Evolutionary conservation across 2,888 invertebrate genomes (phyloP).

Genomic region (Trisateles emortualis): DNA sequence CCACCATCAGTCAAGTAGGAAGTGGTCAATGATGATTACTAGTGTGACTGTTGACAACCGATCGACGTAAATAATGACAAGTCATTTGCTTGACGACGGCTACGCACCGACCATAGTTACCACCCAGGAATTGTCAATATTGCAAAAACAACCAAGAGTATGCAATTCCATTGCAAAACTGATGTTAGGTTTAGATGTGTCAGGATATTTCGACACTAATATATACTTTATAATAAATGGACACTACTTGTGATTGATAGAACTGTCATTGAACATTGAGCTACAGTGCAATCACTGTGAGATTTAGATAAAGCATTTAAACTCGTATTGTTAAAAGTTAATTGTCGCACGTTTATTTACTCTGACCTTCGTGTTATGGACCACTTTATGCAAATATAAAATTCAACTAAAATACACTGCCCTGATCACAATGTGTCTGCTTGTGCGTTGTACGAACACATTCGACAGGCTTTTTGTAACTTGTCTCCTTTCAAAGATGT

Average conservation of each 20-base stretch:
- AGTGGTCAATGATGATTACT: constrained; percentile 72
- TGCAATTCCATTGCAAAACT: constrained; percentile 17
- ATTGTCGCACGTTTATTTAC: constrained; percentile 16
- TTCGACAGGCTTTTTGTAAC: constrained; percentile 54
- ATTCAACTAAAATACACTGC: constrained; percentile 26
- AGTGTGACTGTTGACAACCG: constrained; percentile 48
- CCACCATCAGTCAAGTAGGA: constrained; percentile 64
- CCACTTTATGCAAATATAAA: constrained; percentile 36
- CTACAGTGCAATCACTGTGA: not conserved
- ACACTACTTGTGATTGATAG: constrained; percentile 25
- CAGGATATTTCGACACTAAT: constrained; percentile 38
- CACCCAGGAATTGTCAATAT: constrained; percentile 37
- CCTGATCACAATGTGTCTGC: constrained; percentile 27
- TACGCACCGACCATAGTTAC: constrained; percentile 24
- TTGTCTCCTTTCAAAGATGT: constrained; percentile 49
- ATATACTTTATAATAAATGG: constrained; percentile 30
- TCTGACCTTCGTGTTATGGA: constrained; percentile 17
- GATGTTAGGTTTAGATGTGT: constrained; percentile 28
- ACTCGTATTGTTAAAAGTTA: not conserved
- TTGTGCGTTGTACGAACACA: constrained; percentile 31
- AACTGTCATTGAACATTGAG: constrained; percentile 21
- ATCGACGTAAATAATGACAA: constrained; percentile 72
- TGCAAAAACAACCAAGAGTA: constrained; percentile 25
- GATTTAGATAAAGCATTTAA: not conserved
- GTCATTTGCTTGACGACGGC: constrained; percentile 57